phyloP scores from a whole-genome alignment of 2,888 invertebrate genomes.

The Orthosia gothica region DNA sequence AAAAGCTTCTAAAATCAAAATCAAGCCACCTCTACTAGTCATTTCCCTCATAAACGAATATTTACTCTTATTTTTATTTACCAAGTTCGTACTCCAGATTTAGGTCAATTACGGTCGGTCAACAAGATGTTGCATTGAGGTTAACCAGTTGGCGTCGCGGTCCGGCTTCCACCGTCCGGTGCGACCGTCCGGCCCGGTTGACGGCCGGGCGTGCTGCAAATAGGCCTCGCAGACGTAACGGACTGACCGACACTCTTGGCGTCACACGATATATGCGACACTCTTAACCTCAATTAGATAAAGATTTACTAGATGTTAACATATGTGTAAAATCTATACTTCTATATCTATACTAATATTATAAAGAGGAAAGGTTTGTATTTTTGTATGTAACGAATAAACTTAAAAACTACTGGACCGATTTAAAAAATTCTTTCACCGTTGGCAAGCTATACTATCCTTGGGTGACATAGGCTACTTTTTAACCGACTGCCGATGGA shows the following conservation, averaged over 20 bases:
- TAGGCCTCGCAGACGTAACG: constrained; percentile 77
- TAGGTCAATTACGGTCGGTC: constrained; percentile 64
- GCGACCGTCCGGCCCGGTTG: constrained; percentile 34
- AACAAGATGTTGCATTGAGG: constrained; percentile 66
- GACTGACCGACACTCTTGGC: constrained; percentile 76
- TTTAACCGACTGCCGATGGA: too few relatives aligned
- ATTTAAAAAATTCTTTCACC: too few relatives aligned
- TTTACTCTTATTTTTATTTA: constrained; percentile 22
- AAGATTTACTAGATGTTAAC: constrained; percentile 8
- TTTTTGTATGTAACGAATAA: too few relatives aligned
- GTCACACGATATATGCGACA: constrained; percentile 71
- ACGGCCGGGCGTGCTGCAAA: constrained; percentile 58
- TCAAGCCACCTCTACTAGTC: background rate
- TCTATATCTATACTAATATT: too few relatives aligned
- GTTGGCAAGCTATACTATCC: too few relatives aligned
- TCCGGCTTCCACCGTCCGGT: constrained; percentile 22
- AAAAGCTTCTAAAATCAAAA: too few relatives aligned
- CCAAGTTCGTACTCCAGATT: constrained; percentile 42
- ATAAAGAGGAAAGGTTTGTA: too few relatives aligned
- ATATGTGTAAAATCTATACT: background rate
- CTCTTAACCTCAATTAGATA: constrained; percentile 53
- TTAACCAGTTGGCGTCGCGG: constrained; percentile 64
- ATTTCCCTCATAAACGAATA: constrained; percentile 1
- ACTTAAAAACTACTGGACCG: too few relatives aligned
- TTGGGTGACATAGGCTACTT: too few relatives aligned